A percentile compares a stretch with the other conserved stretches of the same genome.
Conservation (phyloP, 2,888 invertebrate genomes). For the Tanytarsus gracilentus region DNA sequence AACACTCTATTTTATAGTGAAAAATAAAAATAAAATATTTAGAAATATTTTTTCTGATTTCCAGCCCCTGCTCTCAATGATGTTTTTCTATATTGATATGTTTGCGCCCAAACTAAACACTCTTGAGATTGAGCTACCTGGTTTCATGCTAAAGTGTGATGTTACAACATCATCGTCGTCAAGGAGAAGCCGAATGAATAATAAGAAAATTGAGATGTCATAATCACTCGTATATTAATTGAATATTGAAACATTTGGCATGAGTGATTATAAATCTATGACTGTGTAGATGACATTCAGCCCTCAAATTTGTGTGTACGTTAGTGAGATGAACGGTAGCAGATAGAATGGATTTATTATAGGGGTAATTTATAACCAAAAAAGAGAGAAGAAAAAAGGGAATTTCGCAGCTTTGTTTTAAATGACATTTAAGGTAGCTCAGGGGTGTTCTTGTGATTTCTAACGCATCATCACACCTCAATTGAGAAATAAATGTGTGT, state of each 20-base stretch:
- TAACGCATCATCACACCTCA: conserved; percentile 22
- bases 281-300: too few relatives aligned
- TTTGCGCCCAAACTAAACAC: conserved; percentile 19
- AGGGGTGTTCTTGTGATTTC: conserved; percentile 7
- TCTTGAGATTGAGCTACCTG: conserved; percentile 25
- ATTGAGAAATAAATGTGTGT: conserved; percentile 11
- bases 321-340: not conserved
- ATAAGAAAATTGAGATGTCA: conserved; percentile 29
- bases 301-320: not conserved
- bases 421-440: too few relatives aligned
- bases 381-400: not conserved
- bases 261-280: conserved; percentile 7
- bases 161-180: too few relatives aligned
- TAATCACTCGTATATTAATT: conserved; percentile 29
- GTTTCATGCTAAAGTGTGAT: conserved; percentile 20
- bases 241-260: conserved; percentile 29
- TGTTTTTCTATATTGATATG: conserved; percentile 20
- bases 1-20: too few relatives aligned
- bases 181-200: too few relatives aligned
- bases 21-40: too few relatives aligned
- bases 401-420: not conserved
- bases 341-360: not conserved
- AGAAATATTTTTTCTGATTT: not conserved
- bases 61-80: conserved; percentile 1
- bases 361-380: conserved; percentile 13